phyloP scores from a whole-genome alignment of 2,888 invertebrate genomes.

The Caenorhabditis sp. region DNA sequence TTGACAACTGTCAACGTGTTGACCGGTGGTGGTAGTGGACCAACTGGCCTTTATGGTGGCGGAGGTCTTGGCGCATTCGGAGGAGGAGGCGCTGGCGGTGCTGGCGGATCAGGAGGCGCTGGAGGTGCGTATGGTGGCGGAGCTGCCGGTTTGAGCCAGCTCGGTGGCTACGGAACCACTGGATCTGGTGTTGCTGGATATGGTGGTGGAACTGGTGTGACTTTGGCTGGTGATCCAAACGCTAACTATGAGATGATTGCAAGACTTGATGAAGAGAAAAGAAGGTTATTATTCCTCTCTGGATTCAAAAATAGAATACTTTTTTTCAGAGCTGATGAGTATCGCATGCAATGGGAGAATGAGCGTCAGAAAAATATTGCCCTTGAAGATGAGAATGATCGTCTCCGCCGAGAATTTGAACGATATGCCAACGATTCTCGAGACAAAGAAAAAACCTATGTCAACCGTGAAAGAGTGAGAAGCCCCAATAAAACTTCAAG shows the following conservation, averaged over 20 bases:
- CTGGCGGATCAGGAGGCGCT: conserved; percentile 25
- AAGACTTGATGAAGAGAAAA: conserved; percentile 66
- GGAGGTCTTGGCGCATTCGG: conserved; percentile 26
- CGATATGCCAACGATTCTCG: conserved; percentile 57
- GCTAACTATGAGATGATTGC: conserved; percentile 66
- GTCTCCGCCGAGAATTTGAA: conserved; percentile 65
- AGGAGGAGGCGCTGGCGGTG: conserved; percentile 29
- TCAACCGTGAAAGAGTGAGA: conserved; percentile 55
- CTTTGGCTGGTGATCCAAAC: conserved; percentile 60
- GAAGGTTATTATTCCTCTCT: conserved; percentile 62
- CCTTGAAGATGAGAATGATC: conserved; percentile 64
- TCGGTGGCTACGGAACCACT: conserved; percentile 15
- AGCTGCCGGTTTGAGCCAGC: background rate
- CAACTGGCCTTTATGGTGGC: background rate
- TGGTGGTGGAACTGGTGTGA: conserved; percentile 14
- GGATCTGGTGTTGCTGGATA: conserved; percentile 30
- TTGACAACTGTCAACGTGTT: conserved; percentile 28
- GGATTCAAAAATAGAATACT: background rate
- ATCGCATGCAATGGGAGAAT: conserved; percentile 64
- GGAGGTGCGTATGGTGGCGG: conserved; percentile 16
- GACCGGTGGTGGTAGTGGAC: conserved; percentile 6
- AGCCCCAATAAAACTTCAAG: background rate
- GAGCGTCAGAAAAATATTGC: conserved; percentile 61
- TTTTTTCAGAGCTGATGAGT: conserved; percentile 61
- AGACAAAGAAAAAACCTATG: conserved; percentile 64